These are phyloP conservation scores for Pelecanoides urinatrix DNA, from an alignment of 2,113 vertebrate genomes.

Conservation along the genomic window DNA sequence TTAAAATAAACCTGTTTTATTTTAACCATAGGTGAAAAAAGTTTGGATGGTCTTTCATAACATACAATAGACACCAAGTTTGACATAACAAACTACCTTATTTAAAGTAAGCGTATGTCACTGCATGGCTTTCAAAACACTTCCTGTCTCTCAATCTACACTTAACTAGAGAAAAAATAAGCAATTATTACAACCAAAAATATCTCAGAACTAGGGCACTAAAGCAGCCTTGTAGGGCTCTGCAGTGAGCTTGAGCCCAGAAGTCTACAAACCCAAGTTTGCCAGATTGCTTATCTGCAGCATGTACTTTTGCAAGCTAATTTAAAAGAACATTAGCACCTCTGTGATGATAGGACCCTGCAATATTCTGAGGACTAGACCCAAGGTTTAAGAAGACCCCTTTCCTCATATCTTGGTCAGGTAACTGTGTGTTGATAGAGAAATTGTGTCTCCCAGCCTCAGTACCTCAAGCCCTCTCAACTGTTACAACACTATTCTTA, in stretches of 20 bases:
- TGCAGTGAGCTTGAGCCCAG: neutral
- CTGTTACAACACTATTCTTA: neutral
- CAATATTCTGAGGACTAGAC: neutral
- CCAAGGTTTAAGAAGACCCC: neutral
- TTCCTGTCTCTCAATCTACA: neutral
- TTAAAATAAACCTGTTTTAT: neutral
- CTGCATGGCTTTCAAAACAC: neutral
- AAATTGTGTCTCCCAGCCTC: rapidly evolving
- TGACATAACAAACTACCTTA: neutral
- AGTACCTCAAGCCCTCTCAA: neutral
- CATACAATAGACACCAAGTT: neutral
- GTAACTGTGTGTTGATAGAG: neutral
- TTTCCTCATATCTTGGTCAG: neutral
- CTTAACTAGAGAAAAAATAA: neutral
- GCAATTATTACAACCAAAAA: neutral
- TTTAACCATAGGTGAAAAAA: neutral
- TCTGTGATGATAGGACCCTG: neutral
- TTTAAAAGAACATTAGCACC: neutral
- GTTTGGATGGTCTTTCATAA: neutral
- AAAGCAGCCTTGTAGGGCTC: neutral
- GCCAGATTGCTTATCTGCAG: neutral
- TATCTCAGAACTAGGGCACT: neutral
- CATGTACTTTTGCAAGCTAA: neutral
- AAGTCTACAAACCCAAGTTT: neutral
- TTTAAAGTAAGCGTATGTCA: neutral